Percentiles rank a stretch among this genome's conserved stretches.
Evolutionary conservation across 2,888 invertebrate genomes (phyloP).

Genomic region (Sarcophaga subvicina): DNA sequence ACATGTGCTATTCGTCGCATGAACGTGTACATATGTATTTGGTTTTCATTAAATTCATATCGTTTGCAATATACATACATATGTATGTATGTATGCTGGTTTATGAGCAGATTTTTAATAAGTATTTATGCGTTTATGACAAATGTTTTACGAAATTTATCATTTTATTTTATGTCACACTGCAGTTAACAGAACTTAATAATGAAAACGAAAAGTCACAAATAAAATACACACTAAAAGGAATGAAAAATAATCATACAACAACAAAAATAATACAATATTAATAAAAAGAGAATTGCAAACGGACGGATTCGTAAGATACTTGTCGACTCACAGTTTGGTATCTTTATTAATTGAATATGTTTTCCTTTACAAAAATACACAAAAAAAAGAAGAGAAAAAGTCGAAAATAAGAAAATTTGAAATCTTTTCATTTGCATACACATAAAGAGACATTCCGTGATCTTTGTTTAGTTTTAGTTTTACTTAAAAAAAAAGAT

Average conservation of each 20-base stretch:
- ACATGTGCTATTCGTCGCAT: too few relatives aligned
- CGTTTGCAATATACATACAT: slow-evolving; percentile 34
- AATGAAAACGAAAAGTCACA: slow-evolving; percentile 18
- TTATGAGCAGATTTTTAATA: slow-evolving; percentile 35
- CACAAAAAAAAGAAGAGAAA: neutral
- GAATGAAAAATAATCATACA: slow-evolving; percentile 11
- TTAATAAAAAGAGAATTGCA: slow-evolving; percentile 36
- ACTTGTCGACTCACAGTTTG: slow-evolving; percentile 67
- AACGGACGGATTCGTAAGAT: slow-evolving; percentile 56
- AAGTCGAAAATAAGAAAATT: too few relatives aligned
- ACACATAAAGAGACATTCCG: too few relatives aligned
- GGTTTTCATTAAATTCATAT: too few relatives aligned
- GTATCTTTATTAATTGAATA: slow-evolving; percentile 69
- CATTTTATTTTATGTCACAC: slow-evolving; percentile 67
- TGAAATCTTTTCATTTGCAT: too few relatives aligned
- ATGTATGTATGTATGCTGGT: neutral
- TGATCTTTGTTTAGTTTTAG: too few relatives aligned
- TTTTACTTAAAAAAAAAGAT: too few relatives aligned
- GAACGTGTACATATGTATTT: too few relatives aligned
- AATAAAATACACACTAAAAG: slow-evolving; percentile 2
- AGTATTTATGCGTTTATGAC: slow-evolving; percentile 63
- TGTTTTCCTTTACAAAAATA: slow-evolving; percentile 59
- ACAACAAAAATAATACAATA: slow-evolving; percentile 4
- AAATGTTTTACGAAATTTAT: slow-evolving; percentile 67
- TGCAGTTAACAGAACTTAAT: slow-evolving; percentile 59